Percentiles rank a stretch among this genome's conserved stretches.
phyloP scores from a whole-genome alignment of 2,797 vertebrate species.

The Dicrostonyx torquatus region DNA sequence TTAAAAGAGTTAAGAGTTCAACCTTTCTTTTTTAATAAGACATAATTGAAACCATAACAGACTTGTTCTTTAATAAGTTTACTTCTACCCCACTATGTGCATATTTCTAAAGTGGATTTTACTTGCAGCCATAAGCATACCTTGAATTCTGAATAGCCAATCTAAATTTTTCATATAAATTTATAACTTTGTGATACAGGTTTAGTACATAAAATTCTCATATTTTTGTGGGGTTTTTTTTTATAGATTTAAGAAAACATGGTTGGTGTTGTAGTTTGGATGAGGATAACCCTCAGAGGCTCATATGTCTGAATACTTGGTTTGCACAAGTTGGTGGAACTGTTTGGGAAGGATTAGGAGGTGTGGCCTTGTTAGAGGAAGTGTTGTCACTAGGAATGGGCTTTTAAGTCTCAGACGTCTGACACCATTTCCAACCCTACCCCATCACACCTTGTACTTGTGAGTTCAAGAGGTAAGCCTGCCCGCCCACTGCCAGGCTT shows the following conservation, averaged over 20 bases:
- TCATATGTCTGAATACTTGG: background rate
- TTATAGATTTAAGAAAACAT: background rate
- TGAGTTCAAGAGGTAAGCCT: background rate
- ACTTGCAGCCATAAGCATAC: background rate
- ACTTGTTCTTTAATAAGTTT: background rate
- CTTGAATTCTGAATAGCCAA: slow-evolving; percentile 24
- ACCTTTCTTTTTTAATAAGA: background rate
- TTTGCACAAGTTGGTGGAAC: background rate
- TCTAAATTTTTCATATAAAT: slow-evolving; percentile 23
- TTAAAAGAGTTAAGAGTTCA: background rate
- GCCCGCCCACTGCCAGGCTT: background rate
- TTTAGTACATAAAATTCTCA: background rate
- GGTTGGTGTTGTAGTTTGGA: background rate
- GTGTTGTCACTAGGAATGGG: background rate
- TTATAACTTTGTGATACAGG: background rate
- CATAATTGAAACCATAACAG: background rate
- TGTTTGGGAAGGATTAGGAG: background rate
- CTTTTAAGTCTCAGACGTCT: background rate
- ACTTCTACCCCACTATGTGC: background rate
- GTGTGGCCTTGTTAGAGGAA: background rate
- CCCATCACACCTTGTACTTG: background rate
- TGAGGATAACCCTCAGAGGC: background rate
- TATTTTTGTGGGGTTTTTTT: background rate
- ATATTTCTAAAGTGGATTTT: background rate
- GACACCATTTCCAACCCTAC: background rate